Evolutionary conservation across 2,888 invertebrate species (phyloP).

Genomic region (Agrochola lota): DNA sequence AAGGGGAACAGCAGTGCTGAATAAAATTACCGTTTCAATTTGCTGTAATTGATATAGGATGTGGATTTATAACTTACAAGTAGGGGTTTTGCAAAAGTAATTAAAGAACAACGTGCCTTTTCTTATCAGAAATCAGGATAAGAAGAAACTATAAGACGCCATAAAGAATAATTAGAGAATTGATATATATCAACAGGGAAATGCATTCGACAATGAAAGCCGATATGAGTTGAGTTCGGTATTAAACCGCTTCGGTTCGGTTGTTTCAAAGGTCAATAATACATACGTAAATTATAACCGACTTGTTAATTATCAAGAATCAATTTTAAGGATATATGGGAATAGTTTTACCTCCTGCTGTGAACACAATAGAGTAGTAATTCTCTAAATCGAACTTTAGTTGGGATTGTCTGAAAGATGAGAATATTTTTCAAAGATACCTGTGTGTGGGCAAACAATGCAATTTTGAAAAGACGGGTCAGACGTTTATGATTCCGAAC

Average conservation of each 20-base stretch:
- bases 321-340: slow-evolving; percentile 49
- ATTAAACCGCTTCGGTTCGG: not conserved
- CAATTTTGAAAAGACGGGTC: not conserved
- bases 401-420: slow-evolving; percentile 5
- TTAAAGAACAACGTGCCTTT: not conserved
- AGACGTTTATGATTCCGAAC: not conserved
- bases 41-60: slow-evolving; percentile 15
- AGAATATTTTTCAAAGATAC: not conserved
- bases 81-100: not conserved
- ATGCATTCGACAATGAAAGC: not conserved
- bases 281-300: slow-evolving; percentile 34
- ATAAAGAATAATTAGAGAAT: not conserved
- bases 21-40: slow-evolving; percentile 41
- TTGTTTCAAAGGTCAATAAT: slow-evolving; percentile 20
- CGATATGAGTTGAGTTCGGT: not conserved
- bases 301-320: slow-evolving; percentile 63
- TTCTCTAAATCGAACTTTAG: slow-evolving; percentile 27
- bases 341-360: slow-evolving; percentile 36
- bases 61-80: not conserved
- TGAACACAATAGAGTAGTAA: slow-evolving; percentile 37
- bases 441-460: not conserved
- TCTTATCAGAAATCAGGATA: not conserved
- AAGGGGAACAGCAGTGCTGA: slow-evolving; percentile 20
- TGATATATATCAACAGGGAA: not conserved
- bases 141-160: not conserved